Percentiles rank a stretch among this genome's conserved stretches.
phyloP scores from a whole-genome alignment of 2,113 vertebrate species.

The Pongo abelii region DNA sequence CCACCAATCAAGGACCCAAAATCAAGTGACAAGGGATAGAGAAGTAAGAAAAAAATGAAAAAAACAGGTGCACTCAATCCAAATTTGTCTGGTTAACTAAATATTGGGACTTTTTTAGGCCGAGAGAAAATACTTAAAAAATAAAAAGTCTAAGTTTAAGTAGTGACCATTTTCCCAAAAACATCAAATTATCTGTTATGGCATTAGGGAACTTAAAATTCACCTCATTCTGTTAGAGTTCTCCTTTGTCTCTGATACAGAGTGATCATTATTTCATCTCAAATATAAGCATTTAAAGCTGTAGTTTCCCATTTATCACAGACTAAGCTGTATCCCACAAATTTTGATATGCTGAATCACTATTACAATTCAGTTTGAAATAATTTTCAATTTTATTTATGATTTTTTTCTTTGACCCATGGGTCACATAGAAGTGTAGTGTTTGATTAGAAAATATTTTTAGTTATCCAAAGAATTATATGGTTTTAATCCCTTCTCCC shows the following conservation, averaged over 20 bases:
- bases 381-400: not conserved
- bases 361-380: not conserved
- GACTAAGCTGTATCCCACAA: not conserved
- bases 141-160: not conserved
- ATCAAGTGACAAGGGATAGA: not conserved
- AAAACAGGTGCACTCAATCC: not conserved
- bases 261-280: not conserved
- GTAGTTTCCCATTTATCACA: not conserved
- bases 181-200: not conserved
- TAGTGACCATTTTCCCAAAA: not conserved
- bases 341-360: not conserved
- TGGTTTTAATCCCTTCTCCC: not conserved
- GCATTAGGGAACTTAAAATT: not conserved
- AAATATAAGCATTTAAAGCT: not conserved
- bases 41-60: not conserved
- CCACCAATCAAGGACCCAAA: not conserved
- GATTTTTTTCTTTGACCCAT: not conserved
- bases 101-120: not conserved
- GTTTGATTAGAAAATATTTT: conserved; percentile 3
- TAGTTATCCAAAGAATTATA: not conserved
- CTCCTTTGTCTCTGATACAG: not conserved
- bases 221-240: not conserved
- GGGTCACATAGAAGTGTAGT: not conserved
- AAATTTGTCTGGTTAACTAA: not conserved
- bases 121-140: not conserved